Conservation (phyloP, 2,797 vertebrate species). For the Epinephelus coioides region DNA sequence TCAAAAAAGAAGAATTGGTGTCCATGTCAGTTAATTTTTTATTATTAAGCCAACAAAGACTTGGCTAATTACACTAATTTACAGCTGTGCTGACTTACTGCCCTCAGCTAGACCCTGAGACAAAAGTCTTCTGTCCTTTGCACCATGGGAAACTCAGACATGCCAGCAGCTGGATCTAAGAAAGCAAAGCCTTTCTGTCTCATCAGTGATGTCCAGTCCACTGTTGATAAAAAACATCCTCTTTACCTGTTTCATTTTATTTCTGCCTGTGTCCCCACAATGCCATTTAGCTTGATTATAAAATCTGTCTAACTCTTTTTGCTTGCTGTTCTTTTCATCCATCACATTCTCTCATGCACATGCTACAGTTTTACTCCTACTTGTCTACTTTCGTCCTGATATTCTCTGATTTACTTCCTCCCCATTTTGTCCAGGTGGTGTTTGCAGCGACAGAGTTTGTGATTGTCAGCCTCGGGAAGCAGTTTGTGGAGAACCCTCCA, state of each 20-base stretch:
- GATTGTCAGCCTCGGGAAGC: constrained; percentile 86
- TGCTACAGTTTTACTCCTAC: neutral
- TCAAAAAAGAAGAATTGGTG: neutral
- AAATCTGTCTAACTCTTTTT: neutral
- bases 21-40: neutral
- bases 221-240: neutral
- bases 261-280: neutral
- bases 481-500: constrained; percentile 89
- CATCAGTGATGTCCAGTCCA: neutral
- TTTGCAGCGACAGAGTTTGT: constrained; percentile 89
- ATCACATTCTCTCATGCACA: neutral
- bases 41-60: neutral
- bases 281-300: neutral
- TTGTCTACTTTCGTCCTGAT: neutral
- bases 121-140: neutral
- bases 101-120: neutral
- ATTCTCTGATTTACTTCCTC: neutral
- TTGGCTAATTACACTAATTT: neutral
- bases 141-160: neutral
- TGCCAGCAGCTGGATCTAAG: neutral
- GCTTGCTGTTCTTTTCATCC: neutral
- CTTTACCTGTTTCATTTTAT: neutral
- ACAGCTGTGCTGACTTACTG: neutral
- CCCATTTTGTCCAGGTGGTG: constrained; percentile 79
- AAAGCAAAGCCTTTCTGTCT: neutral